Base-by-base conservation (phyloP, 2,888 invertebrate genomes). In the Xestia xanthographa region DNA sequence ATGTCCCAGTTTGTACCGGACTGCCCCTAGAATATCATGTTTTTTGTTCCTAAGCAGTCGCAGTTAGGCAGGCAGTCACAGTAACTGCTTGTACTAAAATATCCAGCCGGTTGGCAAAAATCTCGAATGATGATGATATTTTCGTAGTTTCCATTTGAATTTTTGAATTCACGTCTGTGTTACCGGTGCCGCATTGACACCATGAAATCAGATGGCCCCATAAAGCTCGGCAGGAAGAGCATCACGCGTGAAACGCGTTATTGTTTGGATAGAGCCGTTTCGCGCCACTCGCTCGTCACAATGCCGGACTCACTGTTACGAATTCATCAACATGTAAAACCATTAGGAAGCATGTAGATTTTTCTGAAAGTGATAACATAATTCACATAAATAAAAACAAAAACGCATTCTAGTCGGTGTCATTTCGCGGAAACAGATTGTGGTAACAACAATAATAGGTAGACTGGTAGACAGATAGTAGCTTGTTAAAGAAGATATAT, bases 201-300 rank as follows among this genome's bases (percentile, higher is more conserved):
- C 87, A 90, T 92, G 90, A 89, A 92, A 93, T 93, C 92, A 90
- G 92, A 93, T 93, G 93, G 90, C 93, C 92, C 90, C 92, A 93
- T 93, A 92, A 91, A 89, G 90, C 85, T 85, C 73, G 90, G 87
- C 94, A 94, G 95, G 95, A 94, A 93, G 93, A 93, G 93, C 92
- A 90, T 83, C 88, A 87, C 91, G 94, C 94, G 94, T 94, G 92
- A 93, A 93, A 91, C 89, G 85, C 90, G 89, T 83, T 92, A 93
- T 95, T 95, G 94, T 95, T 92, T 88, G 82, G 83, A 80, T 84
- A 80, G 80, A 80, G 86, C 87, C 93, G 95, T 94, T 92, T 92
- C 94, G 95, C 94, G 89, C 91, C 92, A 92, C 91, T 94, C 93
- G 89, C 90, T 88, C 82, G 69, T 86, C 85, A 94, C 92, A 95